phyloP scores from a whole-genome alignment of 2,797 vertebrate species.

The Periparus ater region DNA sequence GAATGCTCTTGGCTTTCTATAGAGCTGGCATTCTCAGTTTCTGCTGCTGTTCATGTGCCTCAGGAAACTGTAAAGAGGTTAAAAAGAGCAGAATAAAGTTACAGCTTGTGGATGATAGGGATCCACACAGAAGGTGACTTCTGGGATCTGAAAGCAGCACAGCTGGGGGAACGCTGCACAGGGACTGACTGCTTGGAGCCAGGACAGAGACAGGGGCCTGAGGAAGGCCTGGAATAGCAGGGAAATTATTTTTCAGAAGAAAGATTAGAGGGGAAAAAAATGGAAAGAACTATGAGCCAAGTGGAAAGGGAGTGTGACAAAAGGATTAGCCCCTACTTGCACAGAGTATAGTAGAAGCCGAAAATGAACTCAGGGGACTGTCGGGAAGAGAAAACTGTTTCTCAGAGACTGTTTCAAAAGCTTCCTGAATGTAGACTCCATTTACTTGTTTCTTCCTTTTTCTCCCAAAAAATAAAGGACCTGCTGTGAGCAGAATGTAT shows the following conservation, averaged over 20 bases:
- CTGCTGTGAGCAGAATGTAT: neutral
- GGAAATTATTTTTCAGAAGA: neutral
- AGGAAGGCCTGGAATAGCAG: neutral
- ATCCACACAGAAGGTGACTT: neutral
- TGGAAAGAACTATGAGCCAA: neutral
- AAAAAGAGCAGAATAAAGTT: neutral
- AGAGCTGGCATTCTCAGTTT: neutral
- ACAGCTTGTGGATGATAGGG: neutral
- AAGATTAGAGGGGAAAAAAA: neutral
- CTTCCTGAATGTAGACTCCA: neutral
- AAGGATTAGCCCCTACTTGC: neutral
- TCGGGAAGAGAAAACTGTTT: neutral
- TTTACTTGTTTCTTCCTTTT: neutral
- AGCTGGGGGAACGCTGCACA: neutral
- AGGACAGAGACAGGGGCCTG: neutral
- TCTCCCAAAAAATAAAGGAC: slow-evolving; percentile 2
- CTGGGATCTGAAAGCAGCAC: neutral
- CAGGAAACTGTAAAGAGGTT: neutral
- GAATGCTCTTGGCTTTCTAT: neutral
- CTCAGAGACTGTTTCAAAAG: slow-evolving; percentile 7
- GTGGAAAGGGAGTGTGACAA: neutral
- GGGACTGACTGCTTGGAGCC: neutral
- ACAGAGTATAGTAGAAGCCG: neutral
- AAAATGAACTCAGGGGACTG: neutral
- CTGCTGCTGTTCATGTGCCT: neutral